Base-by-base conservation (phyloP, 2,888 invertebrate genomes). In the Tigriopus californicus region DNA sequence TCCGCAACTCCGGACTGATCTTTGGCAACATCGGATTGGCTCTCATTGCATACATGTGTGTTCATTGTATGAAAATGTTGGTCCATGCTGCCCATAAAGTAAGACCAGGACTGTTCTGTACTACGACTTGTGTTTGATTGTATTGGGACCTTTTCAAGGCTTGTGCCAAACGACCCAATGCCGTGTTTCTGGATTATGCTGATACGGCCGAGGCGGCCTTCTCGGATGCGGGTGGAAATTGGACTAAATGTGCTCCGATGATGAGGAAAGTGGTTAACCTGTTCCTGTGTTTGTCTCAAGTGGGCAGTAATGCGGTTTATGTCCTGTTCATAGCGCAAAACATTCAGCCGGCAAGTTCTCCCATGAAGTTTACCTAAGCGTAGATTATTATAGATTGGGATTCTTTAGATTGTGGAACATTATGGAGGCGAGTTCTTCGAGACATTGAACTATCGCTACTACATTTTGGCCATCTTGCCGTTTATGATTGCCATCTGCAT, bases 261-360 rank as follows among this genome's bases (percentile, higher is more conserved):
- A 41, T 56, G 13, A 15, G 56, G 8, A 15, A 24, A 18, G 13
- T 56, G 44, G n/a, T 56, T 4, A 56, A 56, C 18, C 6, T 24
- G 18, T 56, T 56, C 42, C 56, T 56, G 2, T 56, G 56, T 22
- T n/a, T 56, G 8, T 56, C 56, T 3, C 56, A 56, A 22, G n/a
- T 56, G 13, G 15, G 15, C 1, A 56, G 56, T 44, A 56, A 56
- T 22, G 56, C 56, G 15, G 56, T 56, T 42, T 56, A 56, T 42
- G 41, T 42, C 22, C 56, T 56, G 6, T 56, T 56, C 42, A 41
- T 56, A 2, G 56, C 56, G 5, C 56, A 56, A 13, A 56, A 56
- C 18, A 56, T 56, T 24, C n/a, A 41, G 10, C 56, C 56, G 2
- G 56, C 42, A 42, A 56, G 56, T 41, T 40, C 10, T 12, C 40